Evolutionary conservation across 2,888 invertebrate species (phyloP), one percentile per base, ranked within the genome.

Genomic region (Lepas anatifera): DNA sequence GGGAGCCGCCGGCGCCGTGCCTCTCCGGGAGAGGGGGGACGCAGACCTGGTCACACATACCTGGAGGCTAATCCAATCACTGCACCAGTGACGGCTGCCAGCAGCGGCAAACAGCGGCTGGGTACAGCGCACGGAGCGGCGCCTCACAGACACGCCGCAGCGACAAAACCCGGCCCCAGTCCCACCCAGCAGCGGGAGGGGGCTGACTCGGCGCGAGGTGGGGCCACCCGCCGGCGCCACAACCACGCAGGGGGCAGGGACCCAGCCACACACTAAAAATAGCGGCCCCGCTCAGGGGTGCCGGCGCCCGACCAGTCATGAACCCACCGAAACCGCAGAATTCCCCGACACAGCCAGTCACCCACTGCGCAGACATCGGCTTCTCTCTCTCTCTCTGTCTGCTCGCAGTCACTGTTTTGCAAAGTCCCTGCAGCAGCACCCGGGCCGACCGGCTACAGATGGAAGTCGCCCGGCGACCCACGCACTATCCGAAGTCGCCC

Each of bases 241-340:
- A 22, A 10, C 35, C 35, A 58, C 22, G 58, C 58, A 58, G 58
- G 58, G 58, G 58, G 58, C 58, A 58, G 35, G 58, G 58, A 58
- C 58, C 58, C 35, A 58, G 35, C 58, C 16, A 22, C 58, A 32
- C 58, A 35, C 58, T 32, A 22, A 58, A 58, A 58, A 58, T 58
- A 58, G 58, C 58, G 58, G 22, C 52, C 48, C 58, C 10, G 58
- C 35, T 10, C 32, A 58, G 48, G 50, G 37, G 68, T 35, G 37
- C 25, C 48, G 48, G 48, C 48, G 48, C 25, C 48, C 27, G 50
- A 27, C 50, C 50, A 13, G 50, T 11, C 50, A 6, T 7, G 50
- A 41, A 16, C 50, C n/a, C n/a, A n/a, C n/a, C n/a, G n/a, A n/a
- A n/a, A n/a, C n/a, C n/a, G n/a, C n/a, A n/a, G n/a, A n/a, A n/a